Evolutionary conservation across 2,888 invertebrate species (phyloP).

Genomic region (Disparrhopalites patrizii): DNA sequence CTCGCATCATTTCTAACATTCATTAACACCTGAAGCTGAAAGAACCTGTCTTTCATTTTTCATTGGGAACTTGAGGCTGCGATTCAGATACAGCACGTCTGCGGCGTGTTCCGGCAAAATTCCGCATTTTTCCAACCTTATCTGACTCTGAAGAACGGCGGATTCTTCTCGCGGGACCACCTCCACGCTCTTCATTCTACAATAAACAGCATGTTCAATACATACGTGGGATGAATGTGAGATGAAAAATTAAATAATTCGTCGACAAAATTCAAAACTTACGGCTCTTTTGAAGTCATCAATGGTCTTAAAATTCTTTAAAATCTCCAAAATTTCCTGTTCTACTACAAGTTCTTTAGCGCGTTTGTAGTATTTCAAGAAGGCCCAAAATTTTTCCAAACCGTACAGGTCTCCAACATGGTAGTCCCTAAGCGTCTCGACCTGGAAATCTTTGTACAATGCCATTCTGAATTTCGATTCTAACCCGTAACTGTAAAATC

Average conservation of each 20-base stretch:
- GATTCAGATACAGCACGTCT: slow-evolving; percentile 29
- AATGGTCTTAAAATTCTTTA: slow-evolving; percentile 76
- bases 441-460: slow-evolving; percentile 92
- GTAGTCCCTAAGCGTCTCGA: slow-evolving; percentile 83
- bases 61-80: slow-evolving; percentile 1
- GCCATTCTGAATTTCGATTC: slow-evolving; percentile 95
- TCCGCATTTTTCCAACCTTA: slow-evolving; percentile 21
- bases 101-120: slow-evolving; percentile 15
- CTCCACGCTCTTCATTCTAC: slow-evolving; percentile 23
- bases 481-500: slow-evolving; percentile 96
- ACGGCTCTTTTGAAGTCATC: slow-evolving; percentile 67
- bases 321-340: slow-evolving; percentile 65
- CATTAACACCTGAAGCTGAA: no score
- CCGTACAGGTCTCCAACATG: slow-evolving; percentile 88
- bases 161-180: slow-evolving; percentile 20
- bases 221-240: not conserved
- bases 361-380: slow-evolving; percentile 91
- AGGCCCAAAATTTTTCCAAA: slow-evolving; percentile 99
- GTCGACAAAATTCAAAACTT: slow-evolving; percentile 13
- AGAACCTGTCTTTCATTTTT: slow-evolving; percentile 16
- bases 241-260: not conserved
- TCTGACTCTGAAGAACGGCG: slow-evolving; percentile 27
- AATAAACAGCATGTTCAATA: not conserved
- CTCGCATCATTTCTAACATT: no score
- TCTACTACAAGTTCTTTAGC: slow-evolving; percentile 70